Evolutionary conservation across 2,113 vertebrate species (phyloP), one percentile per base, ranked within the genome.

Genomic region (Hypocryptadius cinnamomeus): DNA sequence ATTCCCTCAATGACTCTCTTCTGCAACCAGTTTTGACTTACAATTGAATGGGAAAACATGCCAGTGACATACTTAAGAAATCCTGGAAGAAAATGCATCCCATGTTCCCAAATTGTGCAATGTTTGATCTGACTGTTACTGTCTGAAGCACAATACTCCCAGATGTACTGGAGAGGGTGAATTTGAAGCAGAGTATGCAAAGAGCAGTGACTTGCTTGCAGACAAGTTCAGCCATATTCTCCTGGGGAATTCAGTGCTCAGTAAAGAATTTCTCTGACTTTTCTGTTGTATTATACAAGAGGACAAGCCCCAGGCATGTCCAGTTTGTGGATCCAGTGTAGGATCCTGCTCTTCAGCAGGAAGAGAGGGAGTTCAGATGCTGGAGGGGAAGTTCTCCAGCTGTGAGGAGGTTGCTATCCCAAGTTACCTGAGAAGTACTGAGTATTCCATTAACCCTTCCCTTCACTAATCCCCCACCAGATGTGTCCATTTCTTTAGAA

Each of bases 231-330:
- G 30, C 28, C 33, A 4, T 24, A 50, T 35, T 56, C 42, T 70
- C 16, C 27, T 50, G 35, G 27, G 47, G 44, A 87, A 81, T 54
- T 56, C 48, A 28, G 19, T 53, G 28, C 30, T 79, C 15, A 2
- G 13, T 15, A 30, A 50, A 39, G 30, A 30, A 35, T 24, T 50
- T 65, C 39, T 23, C 35, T 76, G 10, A 56, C 8, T 70, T 77
- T 73, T 54, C 14, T 47, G 79, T 73, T 31, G 18, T 72, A 6
- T 27, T 2, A 0, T 18, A 31, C 5, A 54, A 50, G 37, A 74
- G 44, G 30, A 66, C 1, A 3, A 74, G 11, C 24, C 56, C 30
- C 1, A 0, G 17, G 31, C 30, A 0, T 18, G 24, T 59, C 37
- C 56, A 60, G 40, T 68, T n/a, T 68, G n/a, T 2, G 8, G 28